A percentile compares a stretch with the other conserved stretches of the same genome.
Evolutionary conservation across 2,113 vertebrate species (phyloP).

Genomic region (Taurulus bubalis): DNA sequence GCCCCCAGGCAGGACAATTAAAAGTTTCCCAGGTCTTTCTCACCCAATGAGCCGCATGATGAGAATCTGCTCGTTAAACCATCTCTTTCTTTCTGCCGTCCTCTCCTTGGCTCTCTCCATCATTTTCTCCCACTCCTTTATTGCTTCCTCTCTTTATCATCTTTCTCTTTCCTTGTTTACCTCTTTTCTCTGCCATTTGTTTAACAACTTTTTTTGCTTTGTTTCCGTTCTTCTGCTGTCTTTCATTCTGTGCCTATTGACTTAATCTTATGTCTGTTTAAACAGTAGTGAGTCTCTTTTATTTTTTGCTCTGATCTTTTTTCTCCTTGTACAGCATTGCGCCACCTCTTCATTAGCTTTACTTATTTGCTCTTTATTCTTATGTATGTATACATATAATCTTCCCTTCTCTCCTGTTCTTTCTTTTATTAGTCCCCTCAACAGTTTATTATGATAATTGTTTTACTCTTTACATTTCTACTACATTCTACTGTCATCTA

Average conservation of each 20-base stretch:
- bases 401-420: slow-evolving; percentile 16
- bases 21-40: slow-evolving; percentile 69
- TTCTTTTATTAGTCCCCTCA: slow-evolving; percentile 2
- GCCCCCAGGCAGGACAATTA: slow-evolving; percentile 69
- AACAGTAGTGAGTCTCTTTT: not conserved
- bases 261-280: not conserved
- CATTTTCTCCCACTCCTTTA: slow-evolving; percentile 4
- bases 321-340: not conserved
- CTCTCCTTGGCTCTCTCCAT: slow-evolving; percentile 17
- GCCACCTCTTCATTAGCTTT: not conserved
- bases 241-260: not conserved
- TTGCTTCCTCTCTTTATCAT: not conserved
- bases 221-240: not conserved
- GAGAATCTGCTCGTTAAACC: slow-evolving; percentile 68
- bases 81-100: slow-evolving; percentile 12
- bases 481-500: not conserved
- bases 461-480: not conserved
- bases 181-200: not conserved
- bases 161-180: slow-evolving; percentile 6
- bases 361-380: not conserved
- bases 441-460: not conserved
- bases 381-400: not conserved
- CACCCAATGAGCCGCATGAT: slow-evolving; percentile 73
- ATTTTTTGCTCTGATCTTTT: not conserved
- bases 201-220: not conserved